Percentiles rank a stretch among this genome's conserved stretches.
Conservation (phyloP, 2,797 vertebrate species). For the Sciurus vulgaris region DNA sequence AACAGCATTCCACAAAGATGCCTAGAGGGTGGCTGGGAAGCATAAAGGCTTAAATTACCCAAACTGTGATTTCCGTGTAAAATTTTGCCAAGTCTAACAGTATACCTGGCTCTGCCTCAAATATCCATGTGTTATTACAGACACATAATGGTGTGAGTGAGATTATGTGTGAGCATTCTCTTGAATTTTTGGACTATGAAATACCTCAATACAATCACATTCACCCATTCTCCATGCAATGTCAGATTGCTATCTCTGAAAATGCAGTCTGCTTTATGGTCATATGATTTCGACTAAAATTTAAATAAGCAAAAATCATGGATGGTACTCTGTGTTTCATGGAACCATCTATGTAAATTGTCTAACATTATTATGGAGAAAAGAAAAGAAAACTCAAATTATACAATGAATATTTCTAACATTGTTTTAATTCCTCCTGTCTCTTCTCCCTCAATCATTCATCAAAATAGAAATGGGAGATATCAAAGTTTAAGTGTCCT, state of each 20-base stretch:
- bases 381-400: background rate
- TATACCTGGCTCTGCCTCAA: background rate
- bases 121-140: background rate
- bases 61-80: background rate
- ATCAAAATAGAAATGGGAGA: background rate
- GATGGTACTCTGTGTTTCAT: background rate
- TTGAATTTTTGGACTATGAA: slow-evolving; percentile 30
- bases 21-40: slow-evolving; percentile 8
- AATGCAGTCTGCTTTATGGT: background rate
- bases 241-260: background rate
- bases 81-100: background rate
- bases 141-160: background rate
- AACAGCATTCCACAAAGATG: background rate
- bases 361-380: background rate
- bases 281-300: background rate
- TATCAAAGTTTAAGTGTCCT: background rate
- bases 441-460: background rate
- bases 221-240: background rate
- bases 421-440: background rate
- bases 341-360: background rate
- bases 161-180: background rate
- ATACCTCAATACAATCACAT: background rate
- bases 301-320: background rate
- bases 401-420: background rate
- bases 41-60: background rate